These are phyloP conservation scores for Aythya baeri DNA, from an alignment of 2,113 vertebrate genomes.

Conservation along the genomic window DNA sequence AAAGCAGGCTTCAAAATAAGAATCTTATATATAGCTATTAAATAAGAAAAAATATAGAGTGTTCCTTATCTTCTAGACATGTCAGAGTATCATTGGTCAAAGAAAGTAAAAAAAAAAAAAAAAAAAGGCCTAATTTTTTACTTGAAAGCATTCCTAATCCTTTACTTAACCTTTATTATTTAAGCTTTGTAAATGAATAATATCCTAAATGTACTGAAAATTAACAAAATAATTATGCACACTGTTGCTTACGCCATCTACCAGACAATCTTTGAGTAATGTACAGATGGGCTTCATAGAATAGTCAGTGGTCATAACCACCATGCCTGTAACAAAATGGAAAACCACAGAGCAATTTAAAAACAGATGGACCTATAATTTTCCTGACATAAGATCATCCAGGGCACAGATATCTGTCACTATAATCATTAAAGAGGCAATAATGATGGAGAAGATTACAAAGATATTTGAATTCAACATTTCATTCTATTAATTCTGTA, in stretches of 20 bases:
- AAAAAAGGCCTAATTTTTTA: not conserved
- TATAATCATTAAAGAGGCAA: not conserved
- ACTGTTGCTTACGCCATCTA: not conserved
- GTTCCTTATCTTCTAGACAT: not conserved
- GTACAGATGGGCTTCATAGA: not conserved
- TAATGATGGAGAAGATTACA: not conserved
- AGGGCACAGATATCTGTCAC: not conserved
- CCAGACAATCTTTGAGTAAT: not conserved
- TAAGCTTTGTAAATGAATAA: not conserved
- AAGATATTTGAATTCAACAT: not conserved
- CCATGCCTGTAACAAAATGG: not conserved
- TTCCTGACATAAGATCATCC: not conserved
- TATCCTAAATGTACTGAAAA: not conserved
- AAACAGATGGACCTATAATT: not conserved
- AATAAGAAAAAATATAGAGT: not conserved
- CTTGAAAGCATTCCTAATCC: not conserved
- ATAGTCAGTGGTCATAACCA: not conserved
- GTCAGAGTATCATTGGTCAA: not conserved
- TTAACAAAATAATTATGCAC: not conserved
- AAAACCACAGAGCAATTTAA: not conserved
- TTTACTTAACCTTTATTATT: not conserved
- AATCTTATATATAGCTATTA: not conserved
- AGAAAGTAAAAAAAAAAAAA: not conserved
- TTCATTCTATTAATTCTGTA: not conserved
- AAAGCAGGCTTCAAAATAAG: not conserved